Conservation (phyloP, 2,888 invertebrate species). For the Hemistola chrysoprasaria region DNA sequence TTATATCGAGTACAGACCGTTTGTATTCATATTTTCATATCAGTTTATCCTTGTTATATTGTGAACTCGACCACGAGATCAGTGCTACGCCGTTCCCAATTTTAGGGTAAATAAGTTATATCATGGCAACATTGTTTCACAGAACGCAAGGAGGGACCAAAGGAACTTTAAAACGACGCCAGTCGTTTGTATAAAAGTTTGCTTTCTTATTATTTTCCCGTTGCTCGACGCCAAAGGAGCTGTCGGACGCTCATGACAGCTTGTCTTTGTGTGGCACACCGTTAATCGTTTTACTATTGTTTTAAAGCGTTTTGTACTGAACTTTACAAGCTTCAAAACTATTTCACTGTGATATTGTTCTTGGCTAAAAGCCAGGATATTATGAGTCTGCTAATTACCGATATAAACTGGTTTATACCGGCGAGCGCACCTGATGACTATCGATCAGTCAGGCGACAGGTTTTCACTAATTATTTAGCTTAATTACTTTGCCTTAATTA, state of each 20-base stretch:
- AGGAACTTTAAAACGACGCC: conserved; percentile 56
- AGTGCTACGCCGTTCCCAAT: too few species aligned
- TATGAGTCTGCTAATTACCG: conserved; percentile 42
- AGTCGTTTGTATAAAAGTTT: conserved; percentile 65
- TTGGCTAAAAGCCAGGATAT: conserved; percentile 21
- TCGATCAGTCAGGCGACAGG: conserved; percentile 34
- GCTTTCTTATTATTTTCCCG: conserved; percentile 46
- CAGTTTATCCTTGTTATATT: too few species aligned
- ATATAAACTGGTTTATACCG: conserved; percentile 25
- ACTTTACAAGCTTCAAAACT: conserved; percentile 1
- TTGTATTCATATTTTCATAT: too few species aligned
- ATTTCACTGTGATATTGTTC: conserved; percentile 19
- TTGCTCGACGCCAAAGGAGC: conserved; percentile 37
- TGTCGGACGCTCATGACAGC: conserved; percentile 41
- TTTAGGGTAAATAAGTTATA: not conserved
- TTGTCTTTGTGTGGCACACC: conserved; percentile 23
- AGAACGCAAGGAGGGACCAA: conserved; percentile 31
- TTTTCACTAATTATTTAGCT: too few species aligned
- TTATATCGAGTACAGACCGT: too few species aligned
- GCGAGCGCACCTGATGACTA: conserved; percentile 34
- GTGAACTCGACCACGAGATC: too few species aligned
- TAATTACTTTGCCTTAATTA: too few species aligned
- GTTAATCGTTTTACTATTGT: conserved; percentile 23
- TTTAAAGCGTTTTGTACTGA: conserved; percentile 17
- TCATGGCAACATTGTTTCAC: conserved; percentile 9